Base-by-base conservation (phyloP, 2,797 vertebrate species). In the Jordanella pulchra region DNA sequence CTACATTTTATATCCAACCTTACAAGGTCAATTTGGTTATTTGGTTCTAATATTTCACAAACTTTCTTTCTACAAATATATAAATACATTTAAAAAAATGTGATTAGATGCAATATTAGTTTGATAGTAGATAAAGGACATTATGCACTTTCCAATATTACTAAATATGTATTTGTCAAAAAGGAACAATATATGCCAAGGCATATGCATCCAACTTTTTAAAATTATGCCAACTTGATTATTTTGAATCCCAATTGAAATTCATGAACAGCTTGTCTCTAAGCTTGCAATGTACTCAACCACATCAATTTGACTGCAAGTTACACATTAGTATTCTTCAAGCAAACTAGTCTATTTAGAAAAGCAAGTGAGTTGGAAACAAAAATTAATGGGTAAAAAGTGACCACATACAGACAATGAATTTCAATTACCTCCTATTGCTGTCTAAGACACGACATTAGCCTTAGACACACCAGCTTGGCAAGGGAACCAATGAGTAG, bases 311-410 rank as follows among this genome's bases (percentile, higher is more conserved):
- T 81, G 80, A 77, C 85, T 86, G 83, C 83, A 74, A 87, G 87
- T 80, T 65, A 79, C 63, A 85, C 81, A 93, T 93, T 93, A 91
- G 93, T 90, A 94, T 94, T 94, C 92, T 80, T 83, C 73, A 71
- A 85, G 93, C 89, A 85, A 81, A 73, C 87, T 87, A 91, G 86
- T 86, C 87, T 90, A 93, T 93, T 94, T 93, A 88, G 90, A 91
- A 90, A 91, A 93, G 86, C 91, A 92, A 92, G 87, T 91, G 89
- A 89, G 85, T 92, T 92, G 92, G 91, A 93, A 94, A 93, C 87
- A 90, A 85, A 92, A 93, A 91, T 93, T 87, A 93, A 93, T 93
- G 87, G 86, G 86, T 81, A 91, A 87, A 91, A 92, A 93, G 90
- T 93, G 91, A 91, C 93, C 90, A 84, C 85, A 91, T 75, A 87